Percentiles rank a stretch among this genome's conserved stretches.
phyloP scores from a whole-genome alignment of 2,797 vertebrate species.

The Sebastes steindachneri region DNA sequence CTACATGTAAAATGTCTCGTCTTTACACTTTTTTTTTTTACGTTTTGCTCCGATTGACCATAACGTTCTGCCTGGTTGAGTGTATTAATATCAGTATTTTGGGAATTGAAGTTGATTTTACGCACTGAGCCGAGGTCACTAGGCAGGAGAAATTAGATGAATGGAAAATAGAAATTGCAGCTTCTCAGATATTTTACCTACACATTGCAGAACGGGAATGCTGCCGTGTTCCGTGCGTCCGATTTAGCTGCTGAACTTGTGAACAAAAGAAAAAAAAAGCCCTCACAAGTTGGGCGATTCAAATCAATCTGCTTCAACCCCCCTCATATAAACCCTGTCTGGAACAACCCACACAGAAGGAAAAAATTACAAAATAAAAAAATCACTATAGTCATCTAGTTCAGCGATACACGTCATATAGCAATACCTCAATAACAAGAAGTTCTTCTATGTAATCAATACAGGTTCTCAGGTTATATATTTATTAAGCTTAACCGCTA shows the following conservation, averaged over 20 bases:
- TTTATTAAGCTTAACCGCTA: constrained; percentile 89
- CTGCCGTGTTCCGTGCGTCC: not conserved
- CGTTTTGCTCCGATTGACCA: not conserved
- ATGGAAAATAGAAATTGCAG: not conserved
- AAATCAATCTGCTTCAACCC: not conserved
- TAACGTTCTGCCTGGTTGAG: not conserved
- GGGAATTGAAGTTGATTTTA: not conserved
- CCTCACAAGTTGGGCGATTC: not conserved
- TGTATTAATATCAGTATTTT: not conserved
- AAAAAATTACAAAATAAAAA: constrained; percentile 68
- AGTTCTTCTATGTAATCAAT: constrained; percentile 87
- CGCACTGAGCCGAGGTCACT: not conserved
- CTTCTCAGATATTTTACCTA: not conserved
- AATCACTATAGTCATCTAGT: constrained; percentile 84
- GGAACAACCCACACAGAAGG: constrained; percentile 81
- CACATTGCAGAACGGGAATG: not conserved
- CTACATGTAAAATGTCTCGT: not conserved
- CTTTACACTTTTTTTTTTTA: not conserved
- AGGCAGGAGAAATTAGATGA: not conserved
- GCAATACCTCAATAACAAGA: constrained; percentile 86
- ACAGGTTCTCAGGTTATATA: constrained; percentile 86
- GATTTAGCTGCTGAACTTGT: not conserved
- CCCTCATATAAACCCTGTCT: constrained; percentile 50
- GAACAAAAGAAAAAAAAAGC: not conserved
- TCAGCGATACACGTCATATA: constrained; percentile 87